Evolutionary conservation across 2,797 vertebrate genomes (phyloP), one percentile per base, ranked within the genome.

Genomic region (Hyperoplus immaculatus): DNA sequence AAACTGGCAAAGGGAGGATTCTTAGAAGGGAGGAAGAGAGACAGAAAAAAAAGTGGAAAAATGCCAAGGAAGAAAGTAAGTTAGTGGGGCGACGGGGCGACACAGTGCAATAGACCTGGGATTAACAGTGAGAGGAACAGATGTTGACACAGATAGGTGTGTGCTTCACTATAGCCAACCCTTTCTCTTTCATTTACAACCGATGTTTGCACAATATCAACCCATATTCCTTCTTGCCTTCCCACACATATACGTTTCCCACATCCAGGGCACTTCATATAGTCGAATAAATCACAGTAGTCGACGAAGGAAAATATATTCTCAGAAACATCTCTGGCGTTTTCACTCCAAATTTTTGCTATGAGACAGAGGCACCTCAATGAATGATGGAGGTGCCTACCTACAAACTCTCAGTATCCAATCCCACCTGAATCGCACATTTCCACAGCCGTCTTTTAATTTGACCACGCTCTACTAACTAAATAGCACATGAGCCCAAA

Each of bases 91-190:
- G 56, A 61, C 81, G 84, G 84, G 85, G 84, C 66, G 79, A 88
- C 55, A 53, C 87, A 68, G 79, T 87, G 88, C 87, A 88, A 83
- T 81, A 87, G 88, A 85, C 60, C 80, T 15, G n/a, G 82, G 90
- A 90, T 92, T 90, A 90, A 89, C 85, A 82, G 81, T 36, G 79
- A 89, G 86, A 79, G 60, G 77, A 90, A 86, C 91, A 87, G 88
- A 92, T 92, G 85, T 85, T 85, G 89, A 87, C 88, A 83, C 69
- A 73, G 83, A 91, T 91, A 92, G 76, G 73, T 62, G 57, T 77
- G 88, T 66, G 62, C 71, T 89, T 90, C 67, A 60, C 58, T 87
- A 86, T 73, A 84, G 86, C 80, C 68, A 69, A 75, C 63, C 80
- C 85, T 85, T 65, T 83, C 42, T 86, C 67, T 92, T 82, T 86